Evolutionary conservation across 2,113 vertebrate species (phyloP), one percentile per base, ranked within the genome.

Genomic region (Orthochromis indermauri): DNA sequence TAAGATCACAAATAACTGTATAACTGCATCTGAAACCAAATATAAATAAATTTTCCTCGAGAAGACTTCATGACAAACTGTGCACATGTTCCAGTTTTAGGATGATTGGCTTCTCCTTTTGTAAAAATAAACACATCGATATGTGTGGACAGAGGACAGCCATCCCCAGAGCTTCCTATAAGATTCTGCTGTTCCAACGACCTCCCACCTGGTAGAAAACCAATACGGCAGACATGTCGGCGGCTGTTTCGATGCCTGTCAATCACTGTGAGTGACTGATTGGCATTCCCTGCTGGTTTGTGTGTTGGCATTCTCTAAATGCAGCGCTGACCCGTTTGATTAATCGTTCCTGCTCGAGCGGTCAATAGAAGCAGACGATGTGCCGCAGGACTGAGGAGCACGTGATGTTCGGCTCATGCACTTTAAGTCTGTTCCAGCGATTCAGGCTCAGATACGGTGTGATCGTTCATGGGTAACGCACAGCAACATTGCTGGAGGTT

Each of bases 241-340:
- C 19, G 51, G 33, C 83, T 6, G 78, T 57, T 89, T 54, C 7
- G 10, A 57, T 54, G 63, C 80, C 86, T 91, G 93, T 88, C 93
- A 89, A 16, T 94, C 91, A 91, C 7, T 4, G 2, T 83, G 91
- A 92, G 84, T 68, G 91, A 84, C 88, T 85, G 89, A 89, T 87
- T 42, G 84, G 17, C 80, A 42, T 83, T 89, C 88, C 79, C 86
- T 14, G 66, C 55, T 3, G 85, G 80, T 42, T 40, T 42, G 53
- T 6, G 51, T 40, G 21, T 85, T 45, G 88, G 83, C 89, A 73
- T 90, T 90, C 84, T 82, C 26, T 14, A 37, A 91, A 88, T 12
- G 78, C 68, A 83, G 31, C 47, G 16, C 59, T 40, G 81, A 71
- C 86, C 35, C 13, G 5, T 78, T 68, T 81, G 80, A 91, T 88